Evolutionary conservation across 53 echinoderm and acorn worm genomes (phyloP), one percentile per base, ranked within the genome.

Genomic region (Paracentrotus lividus): DNA sequence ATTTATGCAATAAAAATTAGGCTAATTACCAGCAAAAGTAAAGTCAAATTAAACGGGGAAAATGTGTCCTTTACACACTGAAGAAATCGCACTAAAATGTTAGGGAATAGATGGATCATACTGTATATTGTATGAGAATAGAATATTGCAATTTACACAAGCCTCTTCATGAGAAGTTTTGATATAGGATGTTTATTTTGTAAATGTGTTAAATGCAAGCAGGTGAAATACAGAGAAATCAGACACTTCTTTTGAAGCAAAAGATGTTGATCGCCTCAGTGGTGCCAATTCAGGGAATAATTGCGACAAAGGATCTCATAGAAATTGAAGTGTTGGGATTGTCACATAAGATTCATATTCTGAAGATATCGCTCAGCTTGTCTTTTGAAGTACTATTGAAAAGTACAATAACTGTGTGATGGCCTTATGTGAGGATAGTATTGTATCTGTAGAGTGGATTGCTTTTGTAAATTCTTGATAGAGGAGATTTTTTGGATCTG

Each of bases 241-340:
- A 38, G 20, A 40, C 72, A 72, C 40, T 72, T 40, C 72, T 38
- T 38, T 72, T 72, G 18, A 72, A 69, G 21, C 21, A 38, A 40
- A 72, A 72, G 40, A 72, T 36, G 32, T 38, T 38, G 36, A 8
- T 5, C 72, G 36, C 72, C 38, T 1, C 40, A 20, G 12, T 40
- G 40, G 72, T 72, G 72, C 40, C 40, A 72, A 72, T 21, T 72
- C 20, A 72, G 18, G 20, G 40, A 72, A 72, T 72, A 72, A 72
- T 72, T 38, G 42, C 72, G 14, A 38, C 21, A 40, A 72, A 33
- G 21, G 72, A 15, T 38, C 40, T 21, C 72, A 38, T 12, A 72
- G 40, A 72, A 38, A 38, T 26, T 13, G 32, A 72, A 38, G 72
- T 72, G 72, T 72, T 40, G 3, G 36, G 18, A 72, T 72, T 16